Percentiles rank a stretch among this genome's conserved stretches.
phyloP scores from a whole-genome alignment of 2,888 invertebrate species.

The Pecten maximus region DNA sequence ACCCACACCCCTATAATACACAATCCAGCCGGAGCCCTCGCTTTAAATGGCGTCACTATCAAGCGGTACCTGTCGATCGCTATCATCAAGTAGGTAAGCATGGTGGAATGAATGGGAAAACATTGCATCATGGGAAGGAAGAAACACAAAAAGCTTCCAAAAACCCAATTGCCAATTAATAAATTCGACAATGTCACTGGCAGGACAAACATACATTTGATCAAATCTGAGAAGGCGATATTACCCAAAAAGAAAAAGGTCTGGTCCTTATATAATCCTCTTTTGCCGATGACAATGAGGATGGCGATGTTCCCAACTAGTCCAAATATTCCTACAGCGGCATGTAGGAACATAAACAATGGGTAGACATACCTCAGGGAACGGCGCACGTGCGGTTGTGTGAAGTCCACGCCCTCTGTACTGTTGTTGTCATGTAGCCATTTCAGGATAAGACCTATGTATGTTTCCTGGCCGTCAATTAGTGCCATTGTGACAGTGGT shows the following conservation, averaged over 20 bases:
- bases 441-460: slow-evolving; percentile 59
- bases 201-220: slow-evolving; percentile 87
- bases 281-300: slow-evolving; percentile 83
- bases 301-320: slow-evolving; percentile 86
- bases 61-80: slow-evolving; percentile 88
- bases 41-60: slow-evolving; percentile 87
- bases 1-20: slow-evolving; percentile 89
- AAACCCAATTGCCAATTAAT: slow-evolving; percentile 89
- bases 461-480: slow-evolving; percentile 57
- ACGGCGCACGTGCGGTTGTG: slow-evolving; percentile 86
- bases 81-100: slow-evolving; percentile 88
- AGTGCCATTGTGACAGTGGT: slow-evolving; percentile 43
- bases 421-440: slow-evolving; percentile 60
- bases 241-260: slow-evolving; percentile 88
- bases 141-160: slow-evolving; percentile 88
- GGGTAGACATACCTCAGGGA: slow-evolving; percentile 85
- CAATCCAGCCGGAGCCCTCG: slow-evolving; percentile 87
- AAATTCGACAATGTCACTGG: slow-evolving; percentile 88
- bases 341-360: slow-evolving; percentile 87
- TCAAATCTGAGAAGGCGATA: slow-evolving; percentile 87
- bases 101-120: slow-evolving; percentile 88
- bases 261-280: slow-evolving; percentile 86
- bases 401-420: slow-evolving; percentile 84
- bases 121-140: slow-evolving; percentile 90
- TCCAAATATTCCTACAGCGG: slow-evolving; percentile 84